phyloP scores from a whole-genome alignment of 2,888 invertebrate genomes.

The Omphaloscelis lunosa region DNA sequence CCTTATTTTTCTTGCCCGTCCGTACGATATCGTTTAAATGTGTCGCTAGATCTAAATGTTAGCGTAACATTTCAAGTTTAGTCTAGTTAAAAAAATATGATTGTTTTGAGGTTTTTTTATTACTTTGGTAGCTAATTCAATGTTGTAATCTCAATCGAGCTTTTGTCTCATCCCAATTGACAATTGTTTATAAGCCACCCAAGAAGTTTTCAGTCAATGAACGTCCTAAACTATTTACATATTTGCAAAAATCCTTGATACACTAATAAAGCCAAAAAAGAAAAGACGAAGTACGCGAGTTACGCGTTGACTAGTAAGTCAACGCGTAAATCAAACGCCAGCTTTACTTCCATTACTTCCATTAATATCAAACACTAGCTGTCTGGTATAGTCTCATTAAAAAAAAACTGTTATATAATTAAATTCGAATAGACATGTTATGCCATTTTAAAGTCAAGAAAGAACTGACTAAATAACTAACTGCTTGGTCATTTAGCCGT shows the following conservation, averaged over 20 bases:
- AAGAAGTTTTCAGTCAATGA: too few relatives aligned
- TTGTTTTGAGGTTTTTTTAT: not conserved
- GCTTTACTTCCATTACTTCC: constrained; percentile 33
- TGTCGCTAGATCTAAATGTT: not conserved
- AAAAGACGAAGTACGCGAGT: too few relatives aligned
- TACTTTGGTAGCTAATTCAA: not conserved
- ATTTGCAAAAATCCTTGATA: not conserved
- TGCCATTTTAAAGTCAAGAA: constrained; percentile 10
- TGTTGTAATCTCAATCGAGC: not conserved
- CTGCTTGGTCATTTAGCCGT: constrained; percentile 11
- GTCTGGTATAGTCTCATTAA: constrained; percentile 26
- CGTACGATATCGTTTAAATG: not conserved
- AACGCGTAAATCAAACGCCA: constrained; percentile 31
- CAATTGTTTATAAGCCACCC: not conserved
- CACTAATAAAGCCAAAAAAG: too few relatives aligned
- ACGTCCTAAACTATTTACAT: not conserved
- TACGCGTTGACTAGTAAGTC: too few relatives aligned
- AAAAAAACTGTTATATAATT: constrained; percentile 22
- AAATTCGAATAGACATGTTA: constrained; percentile 12
- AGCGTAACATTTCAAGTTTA: not conserved
- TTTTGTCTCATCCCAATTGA: not conserved
- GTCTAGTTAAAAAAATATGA: not conserved
- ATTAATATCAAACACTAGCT: constrained; percentile 24
- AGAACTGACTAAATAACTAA: not conserved
- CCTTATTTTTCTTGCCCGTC: not conserved